Evolutionary conservation across 2,888 invertebrate genomes (phyloP), one percentile per base, ranked within the genome.

Genomic region (Tachystola acroxantha): DNA sequence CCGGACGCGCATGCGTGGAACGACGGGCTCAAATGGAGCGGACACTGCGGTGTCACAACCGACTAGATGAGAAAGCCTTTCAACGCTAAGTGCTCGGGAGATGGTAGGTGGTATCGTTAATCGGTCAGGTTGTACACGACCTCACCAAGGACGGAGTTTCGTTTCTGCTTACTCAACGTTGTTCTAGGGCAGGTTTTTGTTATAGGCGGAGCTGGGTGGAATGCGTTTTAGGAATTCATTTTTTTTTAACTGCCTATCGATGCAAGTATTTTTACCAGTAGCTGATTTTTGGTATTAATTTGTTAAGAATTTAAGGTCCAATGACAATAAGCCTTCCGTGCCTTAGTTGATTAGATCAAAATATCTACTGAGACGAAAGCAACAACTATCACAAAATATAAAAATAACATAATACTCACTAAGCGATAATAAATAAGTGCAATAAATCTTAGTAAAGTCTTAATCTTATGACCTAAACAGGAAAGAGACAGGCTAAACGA

Each of bases 111-210:
- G 34, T 46, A 38, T 45, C 38, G 36, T 36, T 37, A 59, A 41
- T 46, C 43, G 34, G 60, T 41, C 44, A 57, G 57, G 51, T 67
- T 53, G 50, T 50, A 49, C 46, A 46, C 77, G 82, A 78, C 84
- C 85, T 79, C 72, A 54, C 59, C 84, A 85, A 85, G 85, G 85
- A 80, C 84, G 80, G 78, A 46, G 49, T 62, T 68, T 64, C 66
- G 60, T 60, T 82, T 84, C 82, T 80, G 69, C 73, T 77, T 77
- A 82, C 67, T 67, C 64, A 66, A 73, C 65, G 58, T 42, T 58
- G 61, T 64, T 68, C 73, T 74, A 68, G 78, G 73, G 64, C 71
- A 59, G 45, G 57, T 79, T 79, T 77, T 81, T 80, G 56, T 73
- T 49, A 42, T 42, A 68, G 50, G 62, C 80, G 74, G 74, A 79